phyloP scores from a whole-genome alignment of 2,888 invertebrate species.

The Danaus chrysippus region DNA sequence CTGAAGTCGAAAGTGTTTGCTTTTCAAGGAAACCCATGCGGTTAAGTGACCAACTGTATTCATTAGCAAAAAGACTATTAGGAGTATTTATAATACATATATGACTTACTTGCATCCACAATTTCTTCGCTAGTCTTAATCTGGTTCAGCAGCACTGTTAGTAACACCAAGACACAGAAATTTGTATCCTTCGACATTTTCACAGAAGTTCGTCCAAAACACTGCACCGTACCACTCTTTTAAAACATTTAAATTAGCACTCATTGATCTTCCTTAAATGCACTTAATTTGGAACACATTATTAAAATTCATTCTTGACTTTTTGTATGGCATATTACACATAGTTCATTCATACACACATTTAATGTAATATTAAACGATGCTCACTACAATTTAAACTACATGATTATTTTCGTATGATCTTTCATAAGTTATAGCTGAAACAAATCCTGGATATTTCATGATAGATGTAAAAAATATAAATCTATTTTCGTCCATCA shows the following conservation, averaged over 20 bases:
- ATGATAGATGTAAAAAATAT: constrained; percentile 34
- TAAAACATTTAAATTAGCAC: constrained; percentile 40
- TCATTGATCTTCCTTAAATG: constrained; percentile 48
- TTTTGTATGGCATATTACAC: not conserved
- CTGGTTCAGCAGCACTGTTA: constrained; percentile 49
- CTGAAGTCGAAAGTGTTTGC: not conserved
- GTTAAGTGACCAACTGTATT: not conserved
- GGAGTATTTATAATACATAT: constrained; percentile 2
- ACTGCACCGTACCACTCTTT: constrained; percentile 27
- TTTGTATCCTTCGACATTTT: constrained; percentile 34
- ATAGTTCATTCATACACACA: not conserved
- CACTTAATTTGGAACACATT: constrained; percentile 20
- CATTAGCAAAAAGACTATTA: not conserved
- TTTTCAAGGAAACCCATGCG: not conserved
- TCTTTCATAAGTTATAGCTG: not conserved
- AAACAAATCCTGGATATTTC: constrained; percentile 29
- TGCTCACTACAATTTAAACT: not conserved
- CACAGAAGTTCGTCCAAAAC: constrained; percentile 17
- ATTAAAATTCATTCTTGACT: not conserved
- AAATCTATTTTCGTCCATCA: constrained; percentile 40
- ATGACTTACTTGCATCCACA: constrained; percentile 63
- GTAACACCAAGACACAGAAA: constrained; percentile 48
- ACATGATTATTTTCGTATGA: not conserved
- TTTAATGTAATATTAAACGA: not conserved
- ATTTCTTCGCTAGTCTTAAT: constrained; percentile 61